Conservation (phyloP, 1,140 invertebrate genomes). For the Drosophila bipectinata region DNA sequence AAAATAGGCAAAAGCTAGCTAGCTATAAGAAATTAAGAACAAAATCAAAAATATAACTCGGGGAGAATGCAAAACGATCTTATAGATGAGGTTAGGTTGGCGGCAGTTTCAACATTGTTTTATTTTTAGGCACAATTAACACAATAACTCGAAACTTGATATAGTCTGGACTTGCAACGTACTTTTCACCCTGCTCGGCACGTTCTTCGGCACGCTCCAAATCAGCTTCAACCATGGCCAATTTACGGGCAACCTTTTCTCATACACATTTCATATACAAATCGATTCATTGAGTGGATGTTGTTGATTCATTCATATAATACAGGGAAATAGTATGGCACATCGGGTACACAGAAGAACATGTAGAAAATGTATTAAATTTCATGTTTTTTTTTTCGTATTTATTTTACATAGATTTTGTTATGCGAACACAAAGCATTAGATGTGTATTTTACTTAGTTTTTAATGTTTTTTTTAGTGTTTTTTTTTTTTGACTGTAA, state of each 20-base stretch:
- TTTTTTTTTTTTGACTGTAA: slow-evolving; percentile 17
- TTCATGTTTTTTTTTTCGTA: slow-evolving; percentile 13
- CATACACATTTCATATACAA: slow-evolving; percentile 44
- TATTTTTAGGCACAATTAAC: slow-evolving; percentile 48
- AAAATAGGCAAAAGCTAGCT: slow-evolving; percentile 68
- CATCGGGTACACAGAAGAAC: slow-evolving; percentile 52
- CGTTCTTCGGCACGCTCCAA: slow-evolving; percentile 99
- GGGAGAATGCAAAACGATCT: slow-evolving; percentile 31
- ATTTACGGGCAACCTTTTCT: slow-evolving; percentile 99
- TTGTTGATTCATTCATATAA: slow-evolving; percentile 43
- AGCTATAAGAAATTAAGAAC: slow-evolving; percentile 58
- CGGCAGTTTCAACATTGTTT: slow-evolving; percentile 41
- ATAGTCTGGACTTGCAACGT: slow-evolving; percentile 86
- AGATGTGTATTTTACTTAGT: slow-evolving; percentile 9
- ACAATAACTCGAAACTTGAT: slow-evolving; percentile 41
- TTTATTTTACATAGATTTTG: slow-evolving; percentile 22
- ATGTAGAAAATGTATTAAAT: slow-evolving; percentile 68
- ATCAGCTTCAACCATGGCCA: slow-evolving; percentile 99
- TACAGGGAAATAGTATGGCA: slow-evolving; percentile 32
- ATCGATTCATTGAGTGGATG: slow-evolving; percentile 42
- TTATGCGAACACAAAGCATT: slow-evolving; percentile 27
- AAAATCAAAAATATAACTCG: slow-evolving; percentile 32
- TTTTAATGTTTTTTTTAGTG: slow-evolving; percentile 7
- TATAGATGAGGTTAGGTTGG: slow-evolving; percentile 70
- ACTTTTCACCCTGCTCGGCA: slow-evolving; percentile 99